phyloP scores from a whole-genome alignment of 2,888 invertebrate species.

The Galerucella calmariensis region DNA sequence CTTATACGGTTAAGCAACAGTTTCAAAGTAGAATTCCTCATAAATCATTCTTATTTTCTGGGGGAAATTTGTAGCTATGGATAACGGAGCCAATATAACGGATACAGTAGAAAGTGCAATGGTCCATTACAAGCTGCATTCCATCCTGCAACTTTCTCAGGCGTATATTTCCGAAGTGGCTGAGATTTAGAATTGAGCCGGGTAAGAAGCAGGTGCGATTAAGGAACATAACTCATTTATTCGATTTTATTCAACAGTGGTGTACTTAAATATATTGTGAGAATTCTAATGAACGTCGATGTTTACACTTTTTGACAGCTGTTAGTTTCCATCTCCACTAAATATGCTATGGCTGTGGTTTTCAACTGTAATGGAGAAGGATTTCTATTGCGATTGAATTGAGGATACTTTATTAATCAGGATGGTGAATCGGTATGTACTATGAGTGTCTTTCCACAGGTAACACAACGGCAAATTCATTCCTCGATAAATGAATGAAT shows the following conservation, averaged over 20 bases:
- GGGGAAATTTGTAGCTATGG: slow-evolving; percentile 53
- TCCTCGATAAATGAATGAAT: too few relatives aligned
- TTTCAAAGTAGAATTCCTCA: slow-evolving; percentile 22
- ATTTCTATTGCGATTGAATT: too few relatives aligned
- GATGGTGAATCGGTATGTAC: too few relatives aligned
- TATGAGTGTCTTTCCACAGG: too few relatives aligned
- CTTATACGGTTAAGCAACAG: slow-evolving; percentile 24
- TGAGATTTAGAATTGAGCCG: slow-evolving; percentile 55
- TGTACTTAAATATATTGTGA: neutral
- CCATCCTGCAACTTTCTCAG: slow-evolving; percentile 57
- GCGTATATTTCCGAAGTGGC: slow-evolving; percentile 54
- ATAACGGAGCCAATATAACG: slow-evolving; percentile 57
- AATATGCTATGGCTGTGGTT: too few relatives aligned
- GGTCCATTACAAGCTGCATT: slow-evolving; percentile 60
- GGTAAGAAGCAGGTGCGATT: slow-evolving; percentile 48
- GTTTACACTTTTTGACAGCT: too few relatives aligned
- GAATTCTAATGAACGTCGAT: neutral
- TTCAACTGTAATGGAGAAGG: too few relatives aligned
- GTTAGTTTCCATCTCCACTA: too few relatives aligned
- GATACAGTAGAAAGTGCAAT: slow-evolving; percentile 63
- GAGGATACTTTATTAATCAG: too few relatives aligned
- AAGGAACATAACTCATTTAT: slow-evolving; percentile 51
- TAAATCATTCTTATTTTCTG: slow-evolving; percentile 42
- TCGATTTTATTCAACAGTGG: slow-evolving; percentile 31
- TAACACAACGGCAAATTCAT: too few relatives aligned